Percentiles rank a stretch among this genome's conserved stretches.
phyloP scores from a whole-genome alignment of 2,797 vertebrate genomes.

The Gambelia wislizenii region DNA sequence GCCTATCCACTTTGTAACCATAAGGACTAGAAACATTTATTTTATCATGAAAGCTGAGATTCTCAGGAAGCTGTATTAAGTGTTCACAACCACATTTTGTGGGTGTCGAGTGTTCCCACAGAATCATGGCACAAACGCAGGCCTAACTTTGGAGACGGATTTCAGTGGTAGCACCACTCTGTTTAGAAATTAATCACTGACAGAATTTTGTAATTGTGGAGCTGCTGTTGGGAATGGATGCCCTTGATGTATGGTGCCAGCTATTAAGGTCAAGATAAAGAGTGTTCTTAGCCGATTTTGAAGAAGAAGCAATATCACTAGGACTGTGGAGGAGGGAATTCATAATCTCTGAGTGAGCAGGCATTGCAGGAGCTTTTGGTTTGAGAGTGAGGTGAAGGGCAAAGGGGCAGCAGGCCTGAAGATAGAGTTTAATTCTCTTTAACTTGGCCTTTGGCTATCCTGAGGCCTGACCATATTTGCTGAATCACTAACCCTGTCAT shows the following conservation, averaged over 20 bases:
- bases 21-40: not conserved
- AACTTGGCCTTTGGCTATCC: not conserved
- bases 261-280: not conserved
- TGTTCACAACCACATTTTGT: not conserved
- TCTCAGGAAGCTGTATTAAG: not conserved
- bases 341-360: not conserved
- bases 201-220: not conserved
- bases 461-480: slow-evolving; percentile 1
- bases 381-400: not conserved
- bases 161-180: not conserved
- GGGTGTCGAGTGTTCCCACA: not conserved
- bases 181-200: not conserved
- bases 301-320: not conserved
- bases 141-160: not conserved
- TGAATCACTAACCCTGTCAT: slow-evolving; percentile 23
- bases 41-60: not conserved
- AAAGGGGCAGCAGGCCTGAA: not conserved
- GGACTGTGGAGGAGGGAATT: not conserved
- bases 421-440: slow-evolving; percentile 5
- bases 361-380: not conserved
- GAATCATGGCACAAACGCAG: not conserved
- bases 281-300: slow-evolving; percentile 17
- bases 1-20: not conserved
- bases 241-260: not conserved
- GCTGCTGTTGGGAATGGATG: not conserved